phyloP scores from a whole-genome alignment of 2,797 vertebrate genomes.

The Cryptoblepharus egeriae region DNA sequence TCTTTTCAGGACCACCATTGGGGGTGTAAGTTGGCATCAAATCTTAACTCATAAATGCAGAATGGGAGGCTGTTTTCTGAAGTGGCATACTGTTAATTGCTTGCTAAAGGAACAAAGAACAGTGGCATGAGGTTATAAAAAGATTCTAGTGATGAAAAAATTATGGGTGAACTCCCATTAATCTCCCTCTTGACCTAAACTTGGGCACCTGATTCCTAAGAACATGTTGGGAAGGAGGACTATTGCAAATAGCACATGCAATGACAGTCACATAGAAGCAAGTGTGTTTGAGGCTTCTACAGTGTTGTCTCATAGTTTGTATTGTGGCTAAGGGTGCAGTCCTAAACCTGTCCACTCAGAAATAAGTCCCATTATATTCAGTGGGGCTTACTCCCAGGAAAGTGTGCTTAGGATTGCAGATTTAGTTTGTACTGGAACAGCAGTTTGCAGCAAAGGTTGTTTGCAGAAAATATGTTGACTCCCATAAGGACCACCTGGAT shows the following conservation, averaged over 20 bases:
- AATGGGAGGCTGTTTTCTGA: not conserved
- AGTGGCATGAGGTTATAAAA: not conserved
- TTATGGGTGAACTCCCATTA: not conserved
- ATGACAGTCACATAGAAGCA: not conserved
- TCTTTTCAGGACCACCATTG: too few relatives aligned
- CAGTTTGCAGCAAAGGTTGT: too few relatives aligned
- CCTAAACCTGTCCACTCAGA: too few relatives aligned
- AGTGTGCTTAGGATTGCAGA: too few relatives aligned
- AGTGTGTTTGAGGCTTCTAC: not conserved
- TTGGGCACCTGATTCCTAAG: too few relatives aligned
- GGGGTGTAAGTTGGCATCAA: too few relatives aligned
- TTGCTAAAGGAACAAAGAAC: not conserved
- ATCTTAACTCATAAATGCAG: not conserved
- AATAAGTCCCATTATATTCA: too few relatives aligned
- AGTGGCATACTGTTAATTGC: not conserved
- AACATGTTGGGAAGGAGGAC: not conserved
- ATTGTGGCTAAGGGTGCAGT: too few relatives aligned
- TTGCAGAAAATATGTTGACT: too few relatives aligned
- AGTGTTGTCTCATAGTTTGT: not conserved
- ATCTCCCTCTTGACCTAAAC: not conserved
- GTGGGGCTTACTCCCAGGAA: too few relatives aligned
- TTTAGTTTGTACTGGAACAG: not conserved
- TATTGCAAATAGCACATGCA: not conserved
- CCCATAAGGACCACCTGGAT: not conserved
- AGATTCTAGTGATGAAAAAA: not conserved